phyloP scores from a whole-genome alignment of 2,113 vertebrate species.

The Perca flavescens region DNA sequence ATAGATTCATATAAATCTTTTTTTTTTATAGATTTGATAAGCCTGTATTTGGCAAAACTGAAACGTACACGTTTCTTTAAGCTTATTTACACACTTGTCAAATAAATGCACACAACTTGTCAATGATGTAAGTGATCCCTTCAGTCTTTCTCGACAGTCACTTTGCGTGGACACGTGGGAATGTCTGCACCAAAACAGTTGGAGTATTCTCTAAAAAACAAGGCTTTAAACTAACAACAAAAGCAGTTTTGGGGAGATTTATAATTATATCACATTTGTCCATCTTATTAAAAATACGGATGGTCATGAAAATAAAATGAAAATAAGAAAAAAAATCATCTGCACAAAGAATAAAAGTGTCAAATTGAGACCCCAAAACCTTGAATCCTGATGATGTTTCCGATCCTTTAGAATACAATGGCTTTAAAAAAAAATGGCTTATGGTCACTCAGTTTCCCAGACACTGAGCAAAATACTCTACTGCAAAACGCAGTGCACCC shows the following conservation, averaged over 20 bases:
- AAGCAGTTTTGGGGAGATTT: slow-evolving; percentile 17
- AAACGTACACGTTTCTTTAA: slow-evolving; percentile 32
- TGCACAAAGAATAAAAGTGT: slow-evolving; percentile 25
- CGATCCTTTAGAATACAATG: slow-evolving; percentile 38
- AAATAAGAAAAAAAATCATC: slow-evolving; percentile 10
- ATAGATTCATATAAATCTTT: neutral
- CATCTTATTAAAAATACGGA: neutral
- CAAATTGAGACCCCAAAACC: slow-evolving; percentile 38
- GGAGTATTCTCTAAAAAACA: slow-evolving; percentile 22
- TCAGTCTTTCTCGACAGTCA: slow-evolving; percentile 18
- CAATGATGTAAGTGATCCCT: slow-evolving; percentile 34
- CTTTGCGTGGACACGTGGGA: slow-evolving; percentile 32
- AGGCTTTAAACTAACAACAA: slow-evolving; percentile 22
- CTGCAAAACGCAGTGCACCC: slow-evolving; percentile 32
- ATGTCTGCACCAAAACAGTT: slow-evolving; percentile 41
- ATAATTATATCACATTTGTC: neutral
- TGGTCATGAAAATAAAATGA: slow-evolving; percentile 12
- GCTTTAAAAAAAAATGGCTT: slow-evolving; percentile 65
- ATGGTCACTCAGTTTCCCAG: slow-evolving; percentile 51
- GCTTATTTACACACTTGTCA: slow-evolving; percentile 40
- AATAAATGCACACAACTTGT: slow-evolving; percentile 33
- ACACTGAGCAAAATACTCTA: slow-evolving; percentile 36
- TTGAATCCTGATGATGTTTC: slow-evolving; percentile 18
- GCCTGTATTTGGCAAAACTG: slow-evolving; percentile 31
- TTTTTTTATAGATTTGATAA: slow-evolving; percentile 27